Percentiles rank a stretch among this genome's conserved stretches.
Evolutionary conservation across 2,888 invertebrate genomes (phyloP).

Genomic region (Caenorhabditis imperialis): DNA sequence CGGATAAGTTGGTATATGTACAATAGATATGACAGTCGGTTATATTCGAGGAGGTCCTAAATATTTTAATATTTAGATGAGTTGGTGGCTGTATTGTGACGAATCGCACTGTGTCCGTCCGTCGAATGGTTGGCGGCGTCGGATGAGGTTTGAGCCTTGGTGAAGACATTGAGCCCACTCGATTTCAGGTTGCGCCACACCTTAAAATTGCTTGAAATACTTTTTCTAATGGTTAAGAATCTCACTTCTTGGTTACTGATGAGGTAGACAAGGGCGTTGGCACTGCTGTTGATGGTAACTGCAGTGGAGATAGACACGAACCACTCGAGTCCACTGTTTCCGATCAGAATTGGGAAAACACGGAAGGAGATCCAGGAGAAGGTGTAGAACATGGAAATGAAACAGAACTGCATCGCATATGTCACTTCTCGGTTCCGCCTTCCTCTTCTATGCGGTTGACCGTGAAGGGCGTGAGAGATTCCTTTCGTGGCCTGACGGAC

Average conservation of each 20-base stretch:
- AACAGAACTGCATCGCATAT: constrained; percentile 63
- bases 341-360: constrained; percentile 54
- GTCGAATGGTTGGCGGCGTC: constrained; percentile 34
- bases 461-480: constrained; percentile 15
- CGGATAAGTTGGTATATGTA: too few relatives aligned
- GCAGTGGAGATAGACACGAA: constrained; percentile 49
- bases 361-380: constrained; percentile 64
- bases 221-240: neutral
- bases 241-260: constrained; percentile 59
- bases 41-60: neutral
- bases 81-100: constrained; percentile 20
- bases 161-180: constrained; percentile 34
- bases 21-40: too few relatives aligned
- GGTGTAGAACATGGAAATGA: constrained; percentile 61
- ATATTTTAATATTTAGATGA: constrained; percentile 4
- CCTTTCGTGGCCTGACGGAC: constrained; percentile 45
- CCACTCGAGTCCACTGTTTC: constrained; percentile 47
- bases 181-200: constrained; percentile 38
- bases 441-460: constrained; percentile 15
- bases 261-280: constrained; percentile 59
- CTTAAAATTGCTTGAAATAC: too few relatives aligned
- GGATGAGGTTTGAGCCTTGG: constrained; percentile 17
- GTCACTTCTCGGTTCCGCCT: constrained; percentile 45
- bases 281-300: constrained; percentile 60
- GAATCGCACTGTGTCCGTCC: constrained; percentile 33